phyloP scores from a whole-genome alignment of 2,888 invertebrate genomes.

The Laothoe populi region DNA sequence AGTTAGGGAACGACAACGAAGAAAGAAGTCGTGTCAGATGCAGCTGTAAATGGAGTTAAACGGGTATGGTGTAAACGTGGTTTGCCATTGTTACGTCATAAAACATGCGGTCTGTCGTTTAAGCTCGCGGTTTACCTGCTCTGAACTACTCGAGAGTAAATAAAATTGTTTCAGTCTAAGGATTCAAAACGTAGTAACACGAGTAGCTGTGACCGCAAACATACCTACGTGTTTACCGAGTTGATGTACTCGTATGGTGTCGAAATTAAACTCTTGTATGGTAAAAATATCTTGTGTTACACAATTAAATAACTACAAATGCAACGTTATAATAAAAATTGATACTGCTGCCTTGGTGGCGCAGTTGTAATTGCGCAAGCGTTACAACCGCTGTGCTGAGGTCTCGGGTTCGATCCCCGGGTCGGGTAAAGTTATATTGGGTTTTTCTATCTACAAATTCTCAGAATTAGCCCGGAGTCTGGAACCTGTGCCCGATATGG shows the following conservation, averaged over 20 bases:
- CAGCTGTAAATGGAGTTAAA: background rate
- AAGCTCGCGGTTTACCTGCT: constrained; percentile 2
- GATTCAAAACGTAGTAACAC: background rate
- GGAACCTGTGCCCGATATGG: too few relatives aligned
- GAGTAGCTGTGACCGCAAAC: background rate
- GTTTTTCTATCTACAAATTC: too few relatives aligned
- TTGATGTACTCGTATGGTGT: background rate
- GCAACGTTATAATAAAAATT: too few relatives aligned
- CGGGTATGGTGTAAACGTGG: background rate
- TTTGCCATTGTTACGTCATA: background rate
- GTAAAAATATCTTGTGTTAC: too few relatives aligned
- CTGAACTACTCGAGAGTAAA: background rate
- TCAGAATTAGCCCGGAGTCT: too few relatives aligned
- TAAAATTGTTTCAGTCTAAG: background rate
- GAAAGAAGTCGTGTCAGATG: background rate
- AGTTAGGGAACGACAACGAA: background rate
- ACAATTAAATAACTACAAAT: too few relatives aligned
- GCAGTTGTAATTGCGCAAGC: too few relatives aligned
- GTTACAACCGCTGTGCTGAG: too few relatives aligned
- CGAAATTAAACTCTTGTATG: background rate
- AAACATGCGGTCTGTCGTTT: background rate
- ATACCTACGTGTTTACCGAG: background rate
- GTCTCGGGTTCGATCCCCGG: too few relatives aligned
- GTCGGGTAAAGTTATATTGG: too few relatives aligned
- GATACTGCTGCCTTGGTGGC: too few relatives aligned